phyloP scores from a whole-genome alignment of 2,888 invertebrate species.

The Xestoiulus laeticollis region DNA sequence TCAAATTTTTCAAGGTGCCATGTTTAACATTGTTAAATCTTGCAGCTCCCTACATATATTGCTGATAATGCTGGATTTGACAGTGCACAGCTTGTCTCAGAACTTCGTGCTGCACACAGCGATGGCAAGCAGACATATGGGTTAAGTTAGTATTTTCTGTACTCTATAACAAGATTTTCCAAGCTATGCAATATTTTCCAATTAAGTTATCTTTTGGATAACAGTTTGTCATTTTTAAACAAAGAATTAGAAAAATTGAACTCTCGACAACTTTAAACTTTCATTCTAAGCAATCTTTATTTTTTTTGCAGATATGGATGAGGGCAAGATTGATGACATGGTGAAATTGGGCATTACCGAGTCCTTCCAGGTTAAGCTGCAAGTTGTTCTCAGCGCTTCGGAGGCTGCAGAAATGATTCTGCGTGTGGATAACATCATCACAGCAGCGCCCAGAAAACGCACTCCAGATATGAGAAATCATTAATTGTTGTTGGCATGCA shows the following conservation, averaged over 20 bases:
- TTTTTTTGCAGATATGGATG: constrained; percentile 79
- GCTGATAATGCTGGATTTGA: constrained; percentile 99
- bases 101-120: constrained; percentile 89
- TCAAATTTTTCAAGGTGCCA: too few species aligned
- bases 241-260: too few species aligned
- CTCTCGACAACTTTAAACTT: too few species aligned
- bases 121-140: constrained; percentile 81
- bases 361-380: constrained; percentile 95
- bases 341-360: constrained; percentile 91
- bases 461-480: constrained; percentile 81
- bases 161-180: too few species aligned
- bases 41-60: constrained; percentile 80
- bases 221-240: too few species aligned
- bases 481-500: constrained; percentile 65
- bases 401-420: constrained; percentile 99
- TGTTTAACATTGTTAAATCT: neutral
- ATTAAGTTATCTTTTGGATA: too few species aligned
- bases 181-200: too few species aligned
- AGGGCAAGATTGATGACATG: constrained; percentile 90
- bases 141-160: constrained; percentile 71
- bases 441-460: constrained; percentile 87
- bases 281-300: too few species aligned
- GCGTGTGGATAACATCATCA: constrained; percentile 96
- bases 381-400: constrained; percentile 90
- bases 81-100: constrained; percentile 92